Conservation (phyloP, 2,888 invertebrate species). For the Drosophila anomelani region DNA sequence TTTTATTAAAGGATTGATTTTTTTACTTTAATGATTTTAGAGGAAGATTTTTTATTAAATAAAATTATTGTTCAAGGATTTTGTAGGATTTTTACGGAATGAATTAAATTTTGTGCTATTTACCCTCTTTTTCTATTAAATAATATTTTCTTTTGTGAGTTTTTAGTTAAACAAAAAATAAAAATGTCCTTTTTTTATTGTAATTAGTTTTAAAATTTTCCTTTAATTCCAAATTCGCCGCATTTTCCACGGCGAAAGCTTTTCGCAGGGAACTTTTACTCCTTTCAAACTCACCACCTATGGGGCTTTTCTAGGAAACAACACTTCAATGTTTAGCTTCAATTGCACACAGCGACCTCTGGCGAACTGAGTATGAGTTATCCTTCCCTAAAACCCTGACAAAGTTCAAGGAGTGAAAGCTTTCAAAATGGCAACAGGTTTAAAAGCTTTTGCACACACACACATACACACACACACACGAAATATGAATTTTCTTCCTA, state of each 20-base stretch:
- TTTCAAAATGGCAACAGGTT: slow-evolving; percentile 38
- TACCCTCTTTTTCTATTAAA: not conserved
- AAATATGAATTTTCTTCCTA: not conserved
- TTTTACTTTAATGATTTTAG: too few species aligned
- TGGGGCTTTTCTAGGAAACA: not conserved
- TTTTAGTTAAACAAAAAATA: not conserved
- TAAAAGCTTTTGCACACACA: not conserved
- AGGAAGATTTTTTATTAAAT: too few species aligned
- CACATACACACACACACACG: not conserved
- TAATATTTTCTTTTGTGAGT: not conserved
- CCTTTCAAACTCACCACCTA: slow-evolving; percentile 3
- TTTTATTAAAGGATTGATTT: too few species aligned
- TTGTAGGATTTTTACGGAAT: not conserved
- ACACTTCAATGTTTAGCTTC: not conserved
- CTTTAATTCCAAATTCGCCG: slow-evolving; percentile 1
- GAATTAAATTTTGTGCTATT: not conserved
- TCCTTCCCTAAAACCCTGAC: not conserved
- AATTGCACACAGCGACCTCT: slow-evolving; percentile 21
- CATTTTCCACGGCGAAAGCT: not conserved
- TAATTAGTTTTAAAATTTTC: not conserved
- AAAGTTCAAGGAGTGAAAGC: not conserved
- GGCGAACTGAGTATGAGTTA: not conserved
- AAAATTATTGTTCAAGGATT: too few species aligned
- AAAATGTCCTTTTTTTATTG: not conserved
- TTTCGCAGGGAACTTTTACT: not conserved